Base-by-base conservation (phyloP, 2,113 vertebrate genomes). In the Prionailurus viverrinus region DNA sequence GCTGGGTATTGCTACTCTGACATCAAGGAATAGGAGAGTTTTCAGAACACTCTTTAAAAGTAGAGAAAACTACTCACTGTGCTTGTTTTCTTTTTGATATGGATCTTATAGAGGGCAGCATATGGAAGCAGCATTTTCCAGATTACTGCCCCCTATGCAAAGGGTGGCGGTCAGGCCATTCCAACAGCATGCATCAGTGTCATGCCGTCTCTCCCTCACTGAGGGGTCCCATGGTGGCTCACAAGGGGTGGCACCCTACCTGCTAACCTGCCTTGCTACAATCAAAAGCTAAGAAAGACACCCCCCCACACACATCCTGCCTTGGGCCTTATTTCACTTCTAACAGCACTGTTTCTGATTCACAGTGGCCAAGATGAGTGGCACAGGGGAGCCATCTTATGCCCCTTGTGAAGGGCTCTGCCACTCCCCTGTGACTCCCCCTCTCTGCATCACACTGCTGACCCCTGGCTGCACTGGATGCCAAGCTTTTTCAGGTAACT, bases 371-470 rank as follows among this genome's bases (percentile, higher is more conserved):
- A 39, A 41, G 27, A 31, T 9, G 4, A 79, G 48, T 10, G 7
- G 4, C 3, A 0, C 6, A 27, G 25, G 10, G 9, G 16, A n/a
- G 4, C 0, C 7, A 68, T 13, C 7, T 25, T 25, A 5, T 39
- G 27, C 10, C 45, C 53, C 27, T 15, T 9, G 10, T 18, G 14
- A 78, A 78, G 53, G 15, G 14, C 45, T 61, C 36, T 53, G n/a
- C 51, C 63, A 19, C 5, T n/a, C 27, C 13, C 18, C 0, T 31
- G 14, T 11, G 1, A 1, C 3, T 84, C 8, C 16, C 6, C 65
- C 29, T 71, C n/a, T 53, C 23, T 5, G 2, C 7, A 11, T 21
- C 36, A 25, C 14, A 31, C 19, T 82, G 13, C 25, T 92, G 29
- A 73, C 19, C 39, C 5, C 1, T 66, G 53, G 14, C 25, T 53